Conservation (phyloP, 2,888 invertebrate species). For the Cataglyphis rosenhaueri region DNA sequence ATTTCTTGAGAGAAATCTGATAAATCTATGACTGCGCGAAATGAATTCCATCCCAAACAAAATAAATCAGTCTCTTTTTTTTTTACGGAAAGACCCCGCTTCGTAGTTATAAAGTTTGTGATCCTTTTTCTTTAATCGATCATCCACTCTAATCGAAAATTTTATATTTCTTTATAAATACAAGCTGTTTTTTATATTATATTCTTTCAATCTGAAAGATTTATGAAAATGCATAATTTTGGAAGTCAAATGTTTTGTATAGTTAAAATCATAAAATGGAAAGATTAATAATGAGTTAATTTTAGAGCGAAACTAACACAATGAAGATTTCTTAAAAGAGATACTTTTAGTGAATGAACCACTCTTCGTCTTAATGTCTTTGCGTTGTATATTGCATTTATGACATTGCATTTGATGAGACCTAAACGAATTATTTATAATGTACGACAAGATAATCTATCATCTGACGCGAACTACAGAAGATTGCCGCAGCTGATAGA, state of each 20-base stretch:
- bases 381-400: slow-evolving; percentile 1
- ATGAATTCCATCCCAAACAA: neutral
- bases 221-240: neutral
- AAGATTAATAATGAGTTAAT: slow-evolving; percentile 7
- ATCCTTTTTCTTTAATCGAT: neutral
- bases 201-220: neutral
- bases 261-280: neutral
- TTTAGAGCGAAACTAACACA: neutral
- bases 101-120: neutral
- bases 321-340: slow-evolving; percentile 27
- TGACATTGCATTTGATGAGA: slow-evolving; percentile 1
- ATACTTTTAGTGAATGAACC: slow-evolving; percentile 13
- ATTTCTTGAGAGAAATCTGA: slow-evolving; percentile 37
- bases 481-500: slow-evolving; percentile 23
- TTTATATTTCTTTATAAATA: neutral
- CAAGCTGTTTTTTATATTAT: neutral
- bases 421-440: neutral
- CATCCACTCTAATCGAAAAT: neutral
- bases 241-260: neutral
- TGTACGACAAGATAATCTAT: slow-evolving; percentile 7
- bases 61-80: neutral
- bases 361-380: neutral
- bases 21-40: neutral
- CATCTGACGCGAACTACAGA: slow-evolving; percentile 1
- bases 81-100: neutral